Evolutionary conservation across 2,797 vertebrate genomes (phyloP), one percentile per base, ranked within the genome.

Genomic region (Propithecus deckenii): DNA sequence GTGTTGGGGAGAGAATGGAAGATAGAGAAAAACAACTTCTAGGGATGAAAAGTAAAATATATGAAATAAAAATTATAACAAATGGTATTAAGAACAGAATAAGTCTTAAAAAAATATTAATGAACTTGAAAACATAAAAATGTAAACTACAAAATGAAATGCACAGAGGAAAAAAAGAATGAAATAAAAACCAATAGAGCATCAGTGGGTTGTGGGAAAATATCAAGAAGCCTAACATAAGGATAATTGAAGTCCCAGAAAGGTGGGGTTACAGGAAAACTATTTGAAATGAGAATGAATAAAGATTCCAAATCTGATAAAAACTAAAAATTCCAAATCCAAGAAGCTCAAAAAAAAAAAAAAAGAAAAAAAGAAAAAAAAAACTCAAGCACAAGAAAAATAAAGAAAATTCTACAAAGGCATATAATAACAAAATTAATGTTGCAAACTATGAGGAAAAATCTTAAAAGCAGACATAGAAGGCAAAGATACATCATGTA

Each of bases 321-420:
- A 92, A 79, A 48, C 3, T 14, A 75, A 78, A 72, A 88, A 85
- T n/a, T 4, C 12, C 41, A 4, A 71, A 85, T 85, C n/a, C 41
- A 95, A 87, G 5, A 87, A 91, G 5, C 7, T 93, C 67, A 80
- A 23, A 23, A 94, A 94, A 95, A 91, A 95, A 91, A 9, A 55
- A 50, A 50, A 52, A 52, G 5, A 52, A 52, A 50, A 15, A 57
- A 23, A 50, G 17, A 50, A 52, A 52, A 50, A 15, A 57, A 23
- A 50, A 50, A 50, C 15, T 63, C 3, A 88, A 80, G 43, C 7
- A 91, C 32, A 85, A 85, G 15, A 59, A 94, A 43, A n/a, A 38
- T 25, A 59, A 41, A n/a, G 2, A 57, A 92, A 88, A 90, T 4
- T 81, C 52, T 20, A 28, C 10, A 76, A 85, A 74, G 0, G 20